Base-by-base conservation (phyloP, 37 sponge, comb jelly and placozoan genomes). In the Crambe crambe region DNA sequence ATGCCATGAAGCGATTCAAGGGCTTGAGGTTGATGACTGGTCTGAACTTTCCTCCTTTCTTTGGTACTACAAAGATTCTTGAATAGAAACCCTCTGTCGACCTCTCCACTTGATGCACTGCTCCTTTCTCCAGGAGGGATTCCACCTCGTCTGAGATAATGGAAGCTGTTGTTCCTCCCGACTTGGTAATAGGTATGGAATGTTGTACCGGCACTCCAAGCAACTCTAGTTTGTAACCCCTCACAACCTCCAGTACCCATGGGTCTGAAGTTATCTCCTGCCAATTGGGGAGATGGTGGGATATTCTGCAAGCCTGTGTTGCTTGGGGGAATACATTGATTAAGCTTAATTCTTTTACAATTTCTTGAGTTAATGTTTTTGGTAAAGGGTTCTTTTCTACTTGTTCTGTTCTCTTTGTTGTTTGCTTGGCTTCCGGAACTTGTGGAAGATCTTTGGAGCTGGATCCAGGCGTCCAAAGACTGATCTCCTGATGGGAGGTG, bases 241-340 rank as follows among this genome's bases (percentile, higher is more conserved):
- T 54, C 18, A 54, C 18, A 12, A 18, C 56, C 56, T 54, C 17
- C 56, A 54, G 56, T 54, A 68, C 71, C 77, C 77, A 84, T 0
- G 2, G 76, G 70, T 84, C 77, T 26, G 68, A 6, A 35, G 85
- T 84, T 5, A 84, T 35, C 37, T 76, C 66, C 39, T 26, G 26
- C 85, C 85, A 84, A 23, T 75, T 76, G 3, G 20, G 39, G 0
- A 74, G 2, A 75, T 68, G 74, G 3, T 35, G 68, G 8, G 44
- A 30, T 58, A 43, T 56, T 37, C 81, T 69, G 17, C 81, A 72
- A 23, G 81, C 81, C 27, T 72, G 74, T 2, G 29, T 25, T 1
- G 56, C 23, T 2, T 29, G 58, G 32, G 74, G 35, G 4, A 34
- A 2, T 2, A 36, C 8, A 5, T 56, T 18, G 58, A 9, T 1